A percentile compares a stretch with the other conserved stretches of the same genome.
These are phyloP conservation scores for Sinocyclocheilus rhinocerous DNA, from an alignment of 2,113 vertebrate genomes.

Conservation along the genomic window DNA sequence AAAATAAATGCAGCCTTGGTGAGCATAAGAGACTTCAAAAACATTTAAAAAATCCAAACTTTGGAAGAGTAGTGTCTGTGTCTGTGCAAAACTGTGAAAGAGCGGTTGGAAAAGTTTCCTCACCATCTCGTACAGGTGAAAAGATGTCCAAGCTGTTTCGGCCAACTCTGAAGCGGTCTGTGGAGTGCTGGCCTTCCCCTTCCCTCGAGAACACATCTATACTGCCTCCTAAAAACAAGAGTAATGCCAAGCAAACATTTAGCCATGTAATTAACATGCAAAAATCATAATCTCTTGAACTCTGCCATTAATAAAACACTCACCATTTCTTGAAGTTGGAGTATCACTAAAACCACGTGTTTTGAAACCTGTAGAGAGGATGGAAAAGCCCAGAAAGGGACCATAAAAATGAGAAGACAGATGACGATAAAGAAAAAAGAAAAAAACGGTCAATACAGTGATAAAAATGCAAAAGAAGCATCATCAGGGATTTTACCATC, in stretches of 20 bases:
- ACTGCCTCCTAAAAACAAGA: slow-evolving; percentile 74
- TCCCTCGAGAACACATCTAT: slow-evolving; percentile 80
- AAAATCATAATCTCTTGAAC: background rate
- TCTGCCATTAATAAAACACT: slow-evolving; percentile 44
- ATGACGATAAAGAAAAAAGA: background rate
- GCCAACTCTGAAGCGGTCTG: slow-evolving; percentile 74
- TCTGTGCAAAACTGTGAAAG: background rate
- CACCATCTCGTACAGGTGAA: slow-evolving; percentile 91
- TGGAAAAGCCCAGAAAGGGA: background rate
- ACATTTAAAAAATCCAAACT: background rate
- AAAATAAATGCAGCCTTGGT: background rate
- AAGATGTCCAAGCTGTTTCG: slow-evolving; percentile 90
- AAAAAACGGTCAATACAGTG: background rate
- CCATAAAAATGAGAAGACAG: background rate
- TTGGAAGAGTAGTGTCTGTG: background rate
- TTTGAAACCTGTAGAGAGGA: slow-evolving; percentile 70
- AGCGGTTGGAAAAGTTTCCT: slow-evolving; percentile 56
- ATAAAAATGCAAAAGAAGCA: background rate
- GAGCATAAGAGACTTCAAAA: background rate
- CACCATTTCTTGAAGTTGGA: slow-evolving; percentile 76
- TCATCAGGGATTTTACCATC: slow-evolving; percentile 74
- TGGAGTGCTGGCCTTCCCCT: slow-evolving; percentile 75
- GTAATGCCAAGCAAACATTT: background rate
- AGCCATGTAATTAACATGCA: background rate
- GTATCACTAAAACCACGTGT: slow-evolving; percentile 71